phyloP scores from a whole-genome alignment of 2,888 invertebrate species.

The Lithophane socia region DNA sequence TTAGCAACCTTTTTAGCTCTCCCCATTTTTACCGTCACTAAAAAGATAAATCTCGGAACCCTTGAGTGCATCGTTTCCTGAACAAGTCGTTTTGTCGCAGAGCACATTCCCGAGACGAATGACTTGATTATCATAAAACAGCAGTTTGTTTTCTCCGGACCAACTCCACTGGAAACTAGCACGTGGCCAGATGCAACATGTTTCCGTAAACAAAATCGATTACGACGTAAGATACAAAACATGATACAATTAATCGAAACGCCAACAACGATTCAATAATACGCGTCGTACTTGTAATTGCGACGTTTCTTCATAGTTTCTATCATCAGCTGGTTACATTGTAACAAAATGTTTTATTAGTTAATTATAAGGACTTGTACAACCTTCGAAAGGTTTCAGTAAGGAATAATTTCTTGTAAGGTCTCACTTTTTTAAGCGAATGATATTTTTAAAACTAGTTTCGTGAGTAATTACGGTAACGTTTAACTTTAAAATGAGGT shows the following conservation, averaged over 20 bases:
- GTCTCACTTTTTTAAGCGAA: conserved; percentile 23
- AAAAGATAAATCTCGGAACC: conserved; percentile 79
- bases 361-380: conserved; percentile 43
- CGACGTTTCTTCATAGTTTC: conserved; percentile 41
- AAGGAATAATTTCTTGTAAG: conserved; percentile 39
- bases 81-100: conserved; percentile 89
- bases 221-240: conserved; percentile 56
- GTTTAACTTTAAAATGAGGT: conserved; percentile 41
- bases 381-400: conserved; percentile 5
- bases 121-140: conserved; percentile 87
- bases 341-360: conserved; percentile 38
- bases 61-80: conserved; percentile 85
- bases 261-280: conserved; percentile 52
- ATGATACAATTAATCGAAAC: conserved; percentile 56
- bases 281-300: conserved; percentile 30
- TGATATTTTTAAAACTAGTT: conserved; percentile 42
- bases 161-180: conserved; percentile 72
- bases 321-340: conserved; percentile 47
- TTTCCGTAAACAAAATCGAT: conserved; percentile 64
- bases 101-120: conserved; percentile 83
- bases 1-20: conserved; percentile 44
- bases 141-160: conserved; percentile 82
- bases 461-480: conserved; percentile 34
- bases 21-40: conserved; percentile 39
- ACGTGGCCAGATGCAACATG: conserved; percentile 77